These are phyloP conservation scores for Penaeus indicus DNA, from an alignment of 1,140 invertebrate genomes.

Conservation along the genomic window DNA sequence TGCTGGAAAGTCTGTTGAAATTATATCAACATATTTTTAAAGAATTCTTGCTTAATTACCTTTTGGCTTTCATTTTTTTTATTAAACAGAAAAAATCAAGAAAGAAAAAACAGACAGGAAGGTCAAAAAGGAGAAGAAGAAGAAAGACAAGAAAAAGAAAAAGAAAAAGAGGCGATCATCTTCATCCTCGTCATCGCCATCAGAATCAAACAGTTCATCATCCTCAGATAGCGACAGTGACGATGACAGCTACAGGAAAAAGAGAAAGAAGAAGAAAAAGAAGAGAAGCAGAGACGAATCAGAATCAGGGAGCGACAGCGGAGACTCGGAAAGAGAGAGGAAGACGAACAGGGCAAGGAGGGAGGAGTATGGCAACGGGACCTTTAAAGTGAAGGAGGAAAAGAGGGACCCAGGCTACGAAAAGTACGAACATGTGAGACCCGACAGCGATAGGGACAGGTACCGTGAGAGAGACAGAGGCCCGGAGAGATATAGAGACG, in stretches of 20 bases:
- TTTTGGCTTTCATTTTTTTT: not conserved
- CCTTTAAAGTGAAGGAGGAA: slow-evolving; percentile 30
- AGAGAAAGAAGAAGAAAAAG: slow-evolving; percentile 49
- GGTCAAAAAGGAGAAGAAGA: slow-evolving; percentile 43
- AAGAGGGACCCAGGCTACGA: slow-evolving; percentile 45
- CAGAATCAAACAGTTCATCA: slow-evolving; percentile 6
- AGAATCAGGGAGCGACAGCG: slow-evolving; percentile 22
- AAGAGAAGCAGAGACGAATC: slow-evolving; percentile 44
- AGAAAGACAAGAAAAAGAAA: slow-evolving; percentile 54
- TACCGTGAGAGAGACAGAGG: slow-evolving; percentile 28
- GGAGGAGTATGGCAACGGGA: slow-evolving; percentile 4
- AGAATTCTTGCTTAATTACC: not conserved
- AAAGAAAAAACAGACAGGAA: slow-evolving; percentile 51
- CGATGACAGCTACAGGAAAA: slow-evolving; percentile 37
- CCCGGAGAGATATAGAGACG: slow-evolving; percentile 22
- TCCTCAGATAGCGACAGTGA: slow-evolving; percentile 31
- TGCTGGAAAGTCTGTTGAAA: too few relatives aligned
- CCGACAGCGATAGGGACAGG: not conserved
- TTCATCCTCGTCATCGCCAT: slow-evolving; percentile 10
- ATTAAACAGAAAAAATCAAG: slow-evolving; percentile 43
- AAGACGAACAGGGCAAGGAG: slow-evolving; percentile 12
- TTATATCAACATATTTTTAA: too few relatives aligned
- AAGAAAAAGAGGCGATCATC: slow-evolving; percentile 28
- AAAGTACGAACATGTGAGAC: slow-evolving; percentile 39
- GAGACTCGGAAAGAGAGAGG: slow-evolving; percentile 1